Conservation (phyloP, 2,797 vertebrate genomes). For the Gallinago stenura region DNA sequence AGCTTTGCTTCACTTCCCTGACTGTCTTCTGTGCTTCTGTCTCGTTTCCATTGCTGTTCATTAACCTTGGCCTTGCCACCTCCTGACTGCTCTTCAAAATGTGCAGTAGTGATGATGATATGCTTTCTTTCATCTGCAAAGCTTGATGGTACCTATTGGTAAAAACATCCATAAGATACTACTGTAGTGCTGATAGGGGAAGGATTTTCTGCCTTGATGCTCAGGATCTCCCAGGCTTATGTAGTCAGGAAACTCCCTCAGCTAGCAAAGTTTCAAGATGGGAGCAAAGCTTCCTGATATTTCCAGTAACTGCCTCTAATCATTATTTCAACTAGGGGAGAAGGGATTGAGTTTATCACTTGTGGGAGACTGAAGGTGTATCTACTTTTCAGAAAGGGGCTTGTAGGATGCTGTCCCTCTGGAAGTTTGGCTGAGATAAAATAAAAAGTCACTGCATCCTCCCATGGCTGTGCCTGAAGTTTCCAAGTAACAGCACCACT, state of each 20-base stretch:
- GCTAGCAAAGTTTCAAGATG: background rate
- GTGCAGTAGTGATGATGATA: background rate
- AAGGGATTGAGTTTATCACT: background rate
- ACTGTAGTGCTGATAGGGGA: background rate
- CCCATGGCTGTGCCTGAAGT: background rate
- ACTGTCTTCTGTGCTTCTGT: background rate
- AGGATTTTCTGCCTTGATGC: background rate
- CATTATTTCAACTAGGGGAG: background rate
- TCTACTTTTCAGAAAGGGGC: background rate
- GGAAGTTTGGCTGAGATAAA: background rate
- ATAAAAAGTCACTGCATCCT: background rate
- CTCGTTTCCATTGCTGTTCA: background rate
- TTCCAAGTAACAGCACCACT: background rate
- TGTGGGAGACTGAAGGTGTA: background rate
- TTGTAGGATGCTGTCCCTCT: background rate
- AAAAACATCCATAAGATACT: background rate
- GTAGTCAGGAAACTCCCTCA: background rate
- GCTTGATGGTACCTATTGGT: fast-evolving
- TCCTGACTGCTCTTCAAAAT: background rate
- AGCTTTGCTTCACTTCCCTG: background rate
- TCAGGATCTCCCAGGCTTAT: background rate
- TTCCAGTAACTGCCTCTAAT: background rate
- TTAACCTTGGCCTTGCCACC: background rate
- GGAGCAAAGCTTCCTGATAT: background rate
- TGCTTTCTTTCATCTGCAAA: background rate